Percentiles rank a stretch among this genome's conserved stretches.
phyloP scores from a whole-genome alignment of 2,113 vertebrate genomes.

The Geococcyx californianus region DNA sequence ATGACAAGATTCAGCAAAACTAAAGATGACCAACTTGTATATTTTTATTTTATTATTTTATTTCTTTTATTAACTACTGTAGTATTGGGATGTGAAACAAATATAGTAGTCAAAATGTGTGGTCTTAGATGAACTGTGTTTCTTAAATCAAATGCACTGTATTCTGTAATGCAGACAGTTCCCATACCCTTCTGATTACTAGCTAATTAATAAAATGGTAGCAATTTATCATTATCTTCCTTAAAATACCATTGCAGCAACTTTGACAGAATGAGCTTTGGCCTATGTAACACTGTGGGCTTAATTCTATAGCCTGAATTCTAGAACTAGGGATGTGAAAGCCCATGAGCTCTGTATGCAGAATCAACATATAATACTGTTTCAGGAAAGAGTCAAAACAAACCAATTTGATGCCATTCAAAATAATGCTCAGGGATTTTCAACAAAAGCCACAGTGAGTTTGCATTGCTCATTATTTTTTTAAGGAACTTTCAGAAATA shows the following conservation, averaged over 20 bases:
- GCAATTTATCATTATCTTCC: background rate
- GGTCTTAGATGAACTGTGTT: background rate
- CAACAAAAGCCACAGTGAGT: background rate
- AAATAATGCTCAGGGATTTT: background rate
- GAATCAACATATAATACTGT: background rate
- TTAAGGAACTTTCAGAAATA: background rate
- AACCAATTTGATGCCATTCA: background rate
- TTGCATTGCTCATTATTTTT: background rate
- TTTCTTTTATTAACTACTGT: background rate
- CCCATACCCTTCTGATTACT: background rate
- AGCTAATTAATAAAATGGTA: background rate
- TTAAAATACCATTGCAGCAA: background rate
- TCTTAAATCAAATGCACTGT: background rate
- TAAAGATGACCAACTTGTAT: background rate
- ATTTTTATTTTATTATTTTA: no score
- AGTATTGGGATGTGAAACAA: background rate
- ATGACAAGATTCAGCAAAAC: background rate
- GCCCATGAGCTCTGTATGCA: background rate
- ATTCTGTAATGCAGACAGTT: background rate
- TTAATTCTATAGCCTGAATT: background rate
- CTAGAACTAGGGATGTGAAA: background rate
- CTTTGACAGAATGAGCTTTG: background rate
- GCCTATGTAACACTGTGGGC: background rate
- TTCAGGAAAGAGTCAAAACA: background rate
- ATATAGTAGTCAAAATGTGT: background rate